Conservation (phyloP, 2,888 invertebrate species). For the Brenthis daphne region DNA sequence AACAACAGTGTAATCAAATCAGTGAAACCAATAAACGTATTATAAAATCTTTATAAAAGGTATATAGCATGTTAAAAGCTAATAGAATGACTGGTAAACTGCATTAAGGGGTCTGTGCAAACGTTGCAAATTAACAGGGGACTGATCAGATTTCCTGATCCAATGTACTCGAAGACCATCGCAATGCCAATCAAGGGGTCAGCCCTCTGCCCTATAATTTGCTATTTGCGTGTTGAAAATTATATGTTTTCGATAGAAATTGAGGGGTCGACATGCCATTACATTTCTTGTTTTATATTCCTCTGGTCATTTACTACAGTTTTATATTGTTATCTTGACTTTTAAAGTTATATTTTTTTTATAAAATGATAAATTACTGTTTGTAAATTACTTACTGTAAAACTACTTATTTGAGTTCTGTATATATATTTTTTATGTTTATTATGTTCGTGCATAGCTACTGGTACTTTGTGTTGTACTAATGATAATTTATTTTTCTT, state of each 20-base stretch:
- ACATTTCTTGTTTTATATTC: background rate
- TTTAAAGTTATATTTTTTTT: background rate
- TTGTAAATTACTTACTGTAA: constrained; percentile 1
- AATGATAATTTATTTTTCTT: too few species aligned
- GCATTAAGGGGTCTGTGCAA: constrained; percentile 52
- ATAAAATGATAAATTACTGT: background rate
- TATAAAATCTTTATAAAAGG: constrained; percentile 12
- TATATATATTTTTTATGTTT: too few species aligned
- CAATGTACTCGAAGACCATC: constrained; percentile 69
- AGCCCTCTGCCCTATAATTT: constrained; percentile 38
- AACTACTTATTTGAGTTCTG: too few species aligned
- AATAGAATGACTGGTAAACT: constrained; percentile 63
- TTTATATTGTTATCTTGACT: constrained; percentile 7
- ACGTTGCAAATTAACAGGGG: constrained; percentile 70
- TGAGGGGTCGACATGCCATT: constrained; percentile 2
- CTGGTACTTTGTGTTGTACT: too few species aligned
- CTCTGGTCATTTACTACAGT: constrained; percentile 6
- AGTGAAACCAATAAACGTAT: background rate
- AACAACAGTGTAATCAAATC: background rate
- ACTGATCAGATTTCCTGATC: constrained; percentile 77
- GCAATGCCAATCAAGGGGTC: constrained; percentile 73
- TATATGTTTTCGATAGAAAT: constrained; percentile 26
- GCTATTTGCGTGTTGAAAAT: constrained; percentile 41
- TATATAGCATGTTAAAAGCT: constrained; percentile 46
- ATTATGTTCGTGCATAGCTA: too few species aligned